Base-by-base conservation (phyloP, 2,888 invertebrate genomes). In the Cephus runcator region DNA sequence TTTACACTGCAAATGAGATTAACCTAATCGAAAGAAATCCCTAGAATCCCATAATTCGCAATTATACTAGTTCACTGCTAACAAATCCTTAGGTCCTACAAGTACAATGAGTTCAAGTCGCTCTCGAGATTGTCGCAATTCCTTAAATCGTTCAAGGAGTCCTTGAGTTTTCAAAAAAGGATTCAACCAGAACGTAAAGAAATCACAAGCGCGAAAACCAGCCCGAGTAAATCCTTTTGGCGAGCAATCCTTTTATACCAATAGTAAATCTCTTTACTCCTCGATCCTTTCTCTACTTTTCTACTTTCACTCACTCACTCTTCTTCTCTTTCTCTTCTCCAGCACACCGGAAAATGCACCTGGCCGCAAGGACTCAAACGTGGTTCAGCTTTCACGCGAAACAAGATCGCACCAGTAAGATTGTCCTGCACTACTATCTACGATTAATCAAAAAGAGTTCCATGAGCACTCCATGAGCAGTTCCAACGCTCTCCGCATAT, bases 341-440 rank as follows among this genome's bases (percentile, higher is more conserved):
- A 23, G 15, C 56, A 56, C 23, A 56, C 56, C 56, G 56, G 56
- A 56, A 56, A 56, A 56, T 34, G 71, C 71, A 71, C 71, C 71
- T 71, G 71, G 71, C 71, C 71, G 71, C 71, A 34, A 31, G 33
- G 12, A 33, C 71, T 71, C 71, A 71, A 71, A 71, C 36, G 74
- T 56, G 83, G 86, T 85, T 88, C 88, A 83, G 86, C 89, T 90
- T 90, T 90, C 88, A 89, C 90, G 88, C 90, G 88, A 90, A 90
- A 90, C 85, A 87, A 90, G 90, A 90, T 90, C 89, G 88, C 84
- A 84, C 85, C 77, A 83, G 2, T 80, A 82, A 90, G 90, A 90
- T 90, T 88, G 88, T 85, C 68, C 76, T 80, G 73, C 3, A 4
- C 86, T 80, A 90, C 88, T 89, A 89, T 89, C 89, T 87, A 84